Conservation (phyloP, 2,113 vertebrate species). For the Bambusicola thoracicus region DNA sequence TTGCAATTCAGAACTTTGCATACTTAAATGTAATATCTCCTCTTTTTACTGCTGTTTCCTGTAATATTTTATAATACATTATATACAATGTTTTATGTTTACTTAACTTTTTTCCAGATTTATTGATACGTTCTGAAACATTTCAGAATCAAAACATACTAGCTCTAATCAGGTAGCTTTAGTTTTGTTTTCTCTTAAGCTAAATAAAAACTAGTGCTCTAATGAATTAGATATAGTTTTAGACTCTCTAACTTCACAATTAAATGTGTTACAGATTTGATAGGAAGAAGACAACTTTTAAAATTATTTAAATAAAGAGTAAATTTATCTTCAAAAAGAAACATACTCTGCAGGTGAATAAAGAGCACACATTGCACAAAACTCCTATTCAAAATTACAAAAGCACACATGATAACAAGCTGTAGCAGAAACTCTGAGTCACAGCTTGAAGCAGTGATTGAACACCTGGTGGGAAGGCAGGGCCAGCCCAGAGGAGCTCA, state of each 20-base stretch:
- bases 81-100: not conserved
- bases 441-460: no score
- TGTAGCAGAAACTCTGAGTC: not conserved
- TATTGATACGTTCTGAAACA: not conserved
- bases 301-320: not conserved
- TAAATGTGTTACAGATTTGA: not conserved
- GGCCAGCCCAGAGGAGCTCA: no score
- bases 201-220: not conserved
- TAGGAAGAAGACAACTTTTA: not conserved
- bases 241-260: not conserved
- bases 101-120: not conserved
- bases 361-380: not conserved
- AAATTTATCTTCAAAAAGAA: not conserved
- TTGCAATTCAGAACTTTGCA: not conserved
- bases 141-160: not conserved
- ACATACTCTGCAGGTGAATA: not conserved
- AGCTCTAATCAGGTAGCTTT: not conserved
- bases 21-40: not conserved
- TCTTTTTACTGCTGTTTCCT: not conserved
- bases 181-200: not conserved
- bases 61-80: not conserved
- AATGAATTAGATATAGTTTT: not conserved
- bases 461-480: no score
- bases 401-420: accelerated
- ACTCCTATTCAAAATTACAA: not conserved